Base-by-base conservation (phyloP, 2,888 invertebrate species). In the Hartigia nigra region DNA sequence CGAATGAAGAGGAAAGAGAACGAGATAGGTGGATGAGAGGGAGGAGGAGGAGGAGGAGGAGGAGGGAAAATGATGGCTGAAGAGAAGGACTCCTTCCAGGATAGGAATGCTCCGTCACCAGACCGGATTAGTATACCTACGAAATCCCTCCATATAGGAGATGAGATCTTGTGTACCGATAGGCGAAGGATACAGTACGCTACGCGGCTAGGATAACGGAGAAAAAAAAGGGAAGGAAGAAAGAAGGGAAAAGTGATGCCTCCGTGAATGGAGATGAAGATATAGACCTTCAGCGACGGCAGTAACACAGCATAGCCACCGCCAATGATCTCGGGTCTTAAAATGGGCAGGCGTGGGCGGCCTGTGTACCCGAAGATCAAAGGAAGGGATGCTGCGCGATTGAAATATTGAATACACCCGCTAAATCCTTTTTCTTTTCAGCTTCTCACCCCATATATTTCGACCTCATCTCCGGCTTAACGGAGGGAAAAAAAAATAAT, bases 331-430 rank as follows among this genome's bases (percentile, higher is more conserved):
- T 34, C 9, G 72, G 72, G 72, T 72, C 72, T 80, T 78, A 85
- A 86, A 86, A 84, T 85, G 85, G 85, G 83, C 85, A 85, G 84
- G 83, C 86, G 85, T 86, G 84, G 87, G 87, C 87, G 87, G 87
- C 86, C 84, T 85, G 87, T 87, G 85, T 86, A 86, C 86, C 84
- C 80, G 77, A 81, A 87, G 87, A 87, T 87, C 87, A 88, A 88
- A 88, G 87, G 81, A 82, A 78, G 81, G 83, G 82, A 79, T 84
- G 83, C 82, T 55, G 72, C 80, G 78, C 86, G 86, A 87, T 87
- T 86, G 86, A 87, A 87, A 87, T 87, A 86, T 87, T 87, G 84
- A 86, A 86, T 86, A 82, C 85, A 80, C 82, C 85, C 81, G 80
- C 77, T 81, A 83, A 85, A 85, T 84, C 85, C 86, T 84, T 85